A percentile compares a stretch with the other conserved stretches of the same genome.
Conservation (phyloP, 2,113 vertebrate genomes). For the Microcebus lehilahytsara region DNA sequence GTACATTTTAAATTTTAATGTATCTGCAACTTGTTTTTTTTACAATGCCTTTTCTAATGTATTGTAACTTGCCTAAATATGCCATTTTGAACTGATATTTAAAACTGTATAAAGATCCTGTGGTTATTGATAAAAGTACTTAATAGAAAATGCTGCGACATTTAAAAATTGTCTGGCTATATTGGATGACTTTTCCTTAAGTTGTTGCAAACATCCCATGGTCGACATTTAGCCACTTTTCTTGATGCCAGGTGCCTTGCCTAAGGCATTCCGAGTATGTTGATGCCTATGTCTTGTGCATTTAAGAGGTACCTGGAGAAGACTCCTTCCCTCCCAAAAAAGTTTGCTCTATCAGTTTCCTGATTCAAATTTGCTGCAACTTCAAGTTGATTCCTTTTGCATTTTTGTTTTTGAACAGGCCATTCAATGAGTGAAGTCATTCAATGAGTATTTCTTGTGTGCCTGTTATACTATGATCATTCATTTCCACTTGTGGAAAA, state of each 20-base stretch:
- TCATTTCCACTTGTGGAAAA: neutral
- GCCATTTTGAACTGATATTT: conserved; percentile 47
- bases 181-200: conserved; percentile 15
- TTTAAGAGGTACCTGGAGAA: neutral
- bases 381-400: neutral
- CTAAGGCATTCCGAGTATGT: neutral
- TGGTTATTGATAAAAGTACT: conserved; percentile 30
- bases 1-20: neutral
- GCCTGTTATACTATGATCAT: neutral
- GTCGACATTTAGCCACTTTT: neutral
- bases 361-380: neutral
- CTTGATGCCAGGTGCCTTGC: neutral
- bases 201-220: neutral
- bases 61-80: neutral
- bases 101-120: neutral
- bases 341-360: neutral
- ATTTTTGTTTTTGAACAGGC: neutral
- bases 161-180: conserved; percentile 37
- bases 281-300: neutral
- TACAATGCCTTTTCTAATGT: neutral
- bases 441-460: neutral
- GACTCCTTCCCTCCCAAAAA: neutral
- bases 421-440: neutral
- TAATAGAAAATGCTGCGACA: conserved; percentile 11
- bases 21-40: neutral